phyloP scores from a whole-genome alignment of 2,113 vertebrate genomes.

The Eurystomus gularis region DNA sequence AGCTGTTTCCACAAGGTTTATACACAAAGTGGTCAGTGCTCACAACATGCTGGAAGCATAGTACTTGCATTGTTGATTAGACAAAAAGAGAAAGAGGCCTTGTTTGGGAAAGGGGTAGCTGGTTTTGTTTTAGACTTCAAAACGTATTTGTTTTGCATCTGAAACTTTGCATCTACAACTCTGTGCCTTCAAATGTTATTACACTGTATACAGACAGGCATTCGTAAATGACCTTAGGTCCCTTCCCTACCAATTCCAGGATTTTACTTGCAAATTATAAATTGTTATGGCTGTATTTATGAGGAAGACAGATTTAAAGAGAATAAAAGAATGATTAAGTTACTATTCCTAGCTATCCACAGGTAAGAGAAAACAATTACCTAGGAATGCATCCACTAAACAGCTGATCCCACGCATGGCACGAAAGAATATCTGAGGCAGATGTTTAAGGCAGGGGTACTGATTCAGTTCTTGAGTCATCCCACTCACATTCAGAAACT shows the following conservation, averaged over 20 bases:
- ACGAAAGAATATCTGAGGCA: constrained; percentile 96
- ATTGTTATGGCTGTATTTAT: background rate
- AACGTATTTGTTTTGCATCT: background rate
- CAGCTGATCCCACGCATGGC: constrained; percentile 96
- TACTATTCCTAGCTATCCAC: background rate
- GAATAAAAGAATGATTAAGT: background rate
- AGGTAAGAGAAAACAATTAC: constrained; percentile 74
- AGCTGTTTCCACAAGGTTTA: background rate
- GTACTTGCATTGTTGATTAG: background rate
- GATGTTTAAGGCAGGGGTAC: constrained; percentile 94
- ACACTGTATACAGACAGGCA: background rate
- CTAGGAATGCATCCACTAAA: constrained; percentile 94
- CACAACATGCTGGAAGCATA: background rate
- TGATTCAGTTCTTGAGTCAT: constrained; percentile 92
- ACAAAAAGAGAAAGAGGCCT: background rate
- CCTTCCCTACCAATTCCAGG: background rate
- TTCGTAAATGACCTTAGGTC: background rate
- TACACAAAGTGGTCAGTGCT: background rate
- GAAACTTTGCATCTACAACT: background rate
- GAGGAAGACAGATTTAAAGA: background rate
- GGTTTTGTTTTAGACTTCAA: background rate
- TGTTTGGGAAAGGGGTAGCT: background rate
- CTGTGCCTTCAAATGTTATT: background rate
- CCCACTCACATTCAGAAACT: constrained; percentile 91
- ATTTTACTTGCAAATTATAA: background rate